Evolutionary conservation across 2,113 vertebrate species (phyloP).

Genomic region (Ptychochromis oligacanthus): DNA sequence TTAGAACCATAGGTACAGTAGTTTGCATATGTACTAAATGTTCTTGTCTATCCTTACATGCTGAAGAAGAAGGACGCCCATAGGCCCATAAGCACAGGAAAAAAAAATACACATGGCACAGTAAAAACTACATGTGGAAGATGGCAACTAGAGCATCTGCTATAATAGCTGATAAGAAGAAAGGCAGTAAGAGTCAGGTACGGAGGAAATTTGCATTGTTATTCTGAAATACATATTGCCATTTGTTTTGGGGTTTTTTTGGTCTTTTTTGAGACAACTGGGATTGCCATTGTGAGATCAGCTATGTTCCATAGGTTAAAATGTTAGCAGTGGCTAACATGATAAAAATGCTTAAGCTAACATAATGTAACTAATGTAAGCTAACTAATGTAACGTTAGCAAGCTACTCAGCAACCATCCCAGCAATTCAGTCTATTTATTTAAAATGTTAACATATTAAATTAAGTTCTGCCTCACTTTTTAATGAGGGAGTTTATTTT

Average conservation of each 20-base stretch:
- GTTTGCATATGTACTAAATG: not conserved
- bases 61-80: not conserved
- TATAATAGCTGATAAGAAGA: too few relatives aligned
- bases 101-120: too few relatives aligned
- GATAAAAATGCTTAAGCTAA: not conserved
- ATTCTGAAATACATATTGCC: not conserved
- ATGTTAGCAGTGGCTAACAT: not conserved
- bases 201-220: accelerated
- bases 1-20: not conserved
- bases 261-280: not conserved
- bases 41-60: not conserved
- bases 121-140: too few relatives aligned
- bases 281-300: not conserved
- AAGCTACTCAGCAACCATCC: not conserved
- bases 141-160: too few relatives aligned
- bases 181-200: not conserved
- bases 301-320: not conserved
- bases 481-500: not conserved
- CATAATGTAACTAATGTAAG: too few relatives aligned
- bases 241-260: too few relatives aligned
- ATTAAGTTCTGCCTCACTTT: accelerated
- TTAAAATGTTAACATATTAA: not conserved
- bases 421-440: not conserved
- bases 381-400: too few relatives aligned
- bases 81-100: too few relatives aligned